Evolutionary conservation across 2,797 vertebrate species (phyloP).

Genomic region (Lepus oiostolus): DNA sequence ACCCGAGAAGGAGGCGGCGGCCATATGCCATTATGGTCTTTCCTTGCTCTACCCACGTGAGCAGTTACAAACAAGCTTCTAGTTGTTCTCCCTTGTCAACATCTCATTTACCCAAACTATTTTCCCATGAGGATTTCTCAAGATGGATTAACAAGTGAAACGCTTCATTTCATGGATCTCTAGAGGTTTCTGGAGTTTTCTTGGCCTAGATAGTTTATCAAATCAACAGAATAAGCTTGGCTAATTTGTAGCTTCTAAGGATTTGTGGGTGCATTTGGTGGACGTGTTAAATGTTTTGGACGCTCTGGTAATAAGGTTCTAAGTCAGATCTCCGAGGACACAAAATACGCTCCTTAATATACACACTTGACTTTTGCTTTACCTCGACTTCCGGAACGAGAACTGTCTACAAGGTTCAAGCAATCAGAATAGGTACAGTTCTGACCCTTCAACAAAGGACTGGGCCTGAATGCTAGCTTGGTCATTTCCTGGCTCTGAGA

Average conservation of each 20-base stretch:
- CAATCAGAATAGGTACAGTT: background rate
- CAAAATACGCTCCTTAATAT: background rate
- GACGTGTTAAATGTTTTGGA: background rate
- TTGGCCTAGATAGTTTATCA: background rate
- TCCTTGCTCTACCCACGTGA: background rate
- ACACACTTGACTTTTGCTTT: background rate
- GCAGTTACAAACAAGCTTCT: background rate
- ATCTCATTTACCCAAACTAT: background rate
- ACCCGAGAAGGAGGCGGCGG: background rate
- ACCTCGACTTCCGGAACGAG: background rate
- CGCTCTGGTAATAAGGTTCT: background rate
- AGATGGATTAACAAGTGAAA: slow-evolving; percentile 43
- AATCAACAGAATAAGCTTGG: background rate
- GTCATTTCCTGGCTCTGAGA: background rate
- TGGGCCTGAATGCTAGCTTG: background rate
- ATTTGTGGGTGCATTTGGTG: background rate
- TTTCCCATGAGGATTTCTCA: slow-evolving; percentile 1
- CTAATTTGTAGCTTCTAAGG: background rate
- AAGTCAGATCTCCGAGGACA: background rate
- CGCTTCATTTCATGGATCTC: background rate
- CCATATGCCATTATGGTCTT: background rate
- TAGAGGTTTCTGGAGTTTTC: background rate
- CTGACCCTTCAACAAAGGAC: background rate
- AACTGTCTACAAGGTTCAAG: background rate
- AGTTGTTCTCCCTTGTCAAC: background rate